phyloP scores from a whole-genome alignment of 2,113 vertebrate genomes.

The Nerophis ophidion region DNA sequence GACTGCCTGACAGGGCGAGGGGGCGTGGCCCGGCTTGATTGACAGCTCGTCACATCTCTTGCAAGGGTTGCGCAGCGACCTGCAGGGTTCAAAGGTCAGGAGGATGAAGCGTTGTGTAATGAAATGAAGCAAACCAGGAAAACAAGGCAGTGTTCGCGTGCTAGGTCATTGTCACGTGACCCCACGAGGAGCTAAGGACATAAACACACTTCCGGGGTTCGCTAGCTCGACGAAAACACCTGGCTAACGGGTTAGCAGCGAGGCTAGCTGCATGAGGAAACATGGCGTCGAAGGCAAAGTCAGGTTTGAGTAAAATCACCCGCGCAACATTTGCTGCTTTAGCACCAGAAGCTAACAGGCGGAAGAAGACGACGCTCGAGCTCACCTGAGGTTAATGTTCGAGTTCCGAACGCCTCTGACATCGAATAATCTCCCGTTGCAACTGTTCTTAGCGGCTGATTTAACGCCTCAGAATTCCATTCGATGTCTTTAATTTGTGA shows the following conservation, averaged over 20 bases:
- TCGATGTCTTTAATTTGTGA: not conserved
- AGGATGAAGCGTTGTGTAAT: too few relatives aligned
- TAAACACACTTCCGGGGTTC: not conserved
- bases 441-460: too few relatives aligned
- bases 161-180: too few relatives aligned
- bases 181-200: too few relatives aligned
- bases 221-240: slow-evolving; percentile 8
- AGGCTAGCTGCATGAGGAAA: not conserved
- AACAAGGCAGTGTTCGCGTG: too few relatives aligned
- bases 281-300: not conserved
- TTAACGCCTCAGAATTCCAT: too few relatives aligned
- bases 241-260: slow-evolving; percentile 27
- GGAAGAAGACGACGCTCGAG: slow-evolving; percentile 19
- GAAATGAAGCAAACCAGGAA: too few relatives aligned
- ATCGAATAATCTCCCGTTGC: too few relatives aligned
- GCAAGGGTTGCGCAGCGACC: not conserved
- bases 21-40: slow-evolving; percentile 66
- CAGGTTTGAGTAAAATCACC: too few relatives aligned
- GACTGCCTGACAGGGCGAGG: slow-evolving; percentile 51
- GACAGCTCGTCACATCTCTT: slow-evolving; percentile 71
- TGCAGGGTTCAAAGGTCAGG: not conserved
- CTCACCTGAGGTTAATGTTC: slow-evolving; percentile 25
- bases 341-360: not conserved
- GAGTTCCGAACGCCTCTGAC: too few relatives aligned
- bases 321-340: not conserved